Conservation (phyloP, 2,113 vertebrate species). For the Bos indicus region DNA sequence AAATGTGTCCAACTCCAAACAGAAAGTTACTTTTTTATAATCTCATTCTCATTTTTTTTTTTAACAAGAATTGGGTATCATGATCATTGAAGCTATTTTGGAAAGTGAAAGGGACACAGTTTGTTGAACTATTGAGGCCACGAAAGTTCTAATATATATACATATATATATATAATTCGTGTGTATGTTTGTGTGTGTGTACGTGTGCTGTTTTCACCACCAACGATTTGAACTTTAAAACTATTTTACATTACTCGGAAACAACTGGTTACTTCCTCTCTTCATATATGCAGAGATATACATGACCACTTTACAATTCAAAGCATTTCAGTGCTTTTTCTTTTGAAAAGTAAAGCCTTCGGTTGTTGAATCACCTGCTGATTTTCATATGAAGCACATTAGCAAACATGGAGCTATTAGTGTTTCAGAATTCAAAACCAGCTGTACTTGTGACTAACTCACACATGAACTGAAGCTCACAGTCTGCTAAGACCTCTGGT, state of each 20-base stretch:
- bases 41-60: conserved; percentile 12
- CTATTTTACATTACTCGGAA: conserved; percentile 68
- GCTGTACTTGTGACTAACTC: conserved; percentile 82
- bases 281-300: conserved; percentile 67
- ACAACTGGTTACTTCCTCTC: conserved; percentile 72
- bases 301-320: conserved; percentile 69
- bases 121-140: conserved; percentile 73
- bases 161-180: conserved; percentile 28
- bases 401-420: conserved; percentile 77
- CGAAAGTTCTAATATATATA: conserved; percentile 67
- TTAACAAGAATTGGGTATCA: conserved; percentile 51
- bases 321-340: conserved; percentile 64
- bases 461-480: conserved; percentile 83
- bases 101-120: conserved; percentile 70
- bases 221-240: conserved; percentile 74
- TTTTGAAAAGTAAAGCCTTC: conserved; percentile 68
- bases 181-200: conserved; percentile 49
- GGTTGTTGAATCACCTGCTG: conserved; percentile 72
- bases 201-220: conserved; percentile 74
- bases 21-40: conserved; percentile 72
- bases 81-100: conserved; percentile 52
- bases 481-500: conserved; percentile 86
- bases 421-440: conserved; percentile 81
- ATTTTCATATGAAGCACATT: conserved; percentile 80
- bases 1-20: conserved; percentile 65